Evolutionary conservation across 2,113 vertebrate genomes (phyloP), one percentile per base, ranked within the genome.

Genomic region (Orthochromis malagaraziensis): DNA sequence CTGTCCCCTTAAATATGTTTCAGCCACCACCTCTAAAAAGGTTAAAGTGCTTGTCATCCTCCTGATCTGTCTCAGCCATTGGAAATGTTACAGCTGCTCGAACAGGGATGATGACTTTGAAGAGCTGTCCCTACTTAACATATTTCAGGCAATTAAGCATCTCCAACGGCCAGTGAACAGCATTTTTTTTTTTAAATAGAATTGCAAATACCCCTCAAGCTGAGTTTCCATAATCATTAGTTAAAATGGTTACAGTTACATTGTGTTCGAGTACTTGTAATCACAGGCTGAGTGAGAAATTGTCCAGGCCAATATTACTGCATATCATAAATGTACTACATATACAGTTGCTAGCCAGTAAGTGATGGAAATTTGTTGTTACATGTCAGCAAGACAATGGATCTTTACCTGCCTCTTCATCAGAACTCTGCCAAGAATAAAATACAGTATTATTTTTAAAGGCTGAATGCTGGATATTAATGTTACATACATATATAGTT

Each of bases 1-100:
- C 24, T 75, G 70, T 31, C 70, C 24, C 24, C 70, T 75, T 75
- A 75, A 75, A 75, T 49, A 3, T 29, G 70, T 75, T 75, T 49
- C 42, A 75, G 70, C 24, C 42, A 1, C 42, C 4, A 31, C 42
- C 70, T 49, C 42, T 31, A 19, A 5, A 4, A 0, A 31, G 4
- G 70, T 29, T 49, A 31, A 75, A 49, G 70, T 75, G 6, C 24
- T 49, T 1, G 70, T 75, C 70, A 75, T 75, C 24, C 3, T 75
- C 70, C 42, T 31, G 24, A 49, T 75, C 70, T 3, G 42, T 75
- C 24, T 4, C 70, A 19, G 42, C 24, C 42, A 3, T 3, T 29
- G 40, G 70, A 75, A 49, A 75, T 4, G 6, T 49, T 75, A 19
- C 70, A 75, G 70, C 42, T 75, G 16, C 70, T 29, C 24, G 1